Conservation (phyloP, 2,888 invertebrate species). For the Platypus cylindrus region DNA sequence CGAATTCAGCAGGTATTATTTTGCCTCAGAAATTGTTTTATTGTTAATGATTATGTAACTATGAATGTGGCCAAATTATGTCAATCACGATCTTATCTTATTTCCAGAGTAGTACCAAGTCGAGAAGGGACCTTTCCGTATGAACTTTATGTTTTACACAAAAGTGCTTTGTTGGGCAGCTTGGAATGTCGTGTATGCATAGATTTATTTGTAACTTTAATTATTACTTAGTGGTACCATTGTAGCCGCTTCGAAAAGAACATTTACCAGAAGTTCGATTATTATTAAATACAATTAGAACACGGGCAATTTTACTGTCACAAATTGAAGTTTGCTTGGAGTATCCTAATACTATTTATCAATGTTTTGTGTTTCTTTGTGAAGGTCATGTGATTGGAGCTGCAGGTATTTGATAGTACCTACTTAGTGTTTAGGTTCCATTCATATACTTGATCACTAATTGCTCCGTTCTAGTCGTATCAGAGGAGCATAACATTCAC, state of each 20-base stretch:
- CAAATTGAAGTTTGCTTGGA: constrained; percentile 19
- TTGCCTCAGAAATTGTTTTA: no score
- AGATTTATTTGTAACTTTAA: neutral
- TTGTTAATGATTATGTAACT: no score
- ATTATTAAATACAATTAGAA: constrained; percentile 19
- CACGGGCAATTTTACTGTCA: constrained; percentile 16
- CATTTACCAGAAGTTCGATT: constrained; percentile 18
- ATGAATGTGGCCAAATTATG: no score
- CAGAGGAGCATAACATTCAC: constrained; percentile 28
- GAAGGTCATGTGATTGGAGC: constrained; percentile 24
- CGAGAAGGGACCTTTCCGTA: constrained; percentile 32
- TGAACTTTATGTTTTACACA: constrained; percentile 36
- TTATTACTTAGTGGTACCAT: no score
- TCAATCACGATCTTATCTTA: no score
- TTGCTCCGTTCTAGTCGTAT: constrained; percentile 20
- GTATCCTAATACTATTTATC: constrained; percentile 13
- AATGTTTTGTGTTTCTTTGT: constrained; percentile 22
- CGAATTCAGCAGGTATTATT: constrained; percentile 6
- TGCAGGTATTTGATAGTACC: constrained; percentile 18
- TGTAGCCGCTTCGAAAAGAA: constrained; percentile 18
- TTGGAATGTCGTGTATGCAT: constrained; percentile 10
- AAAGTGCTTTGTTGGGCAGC: constrained; percentile 22
- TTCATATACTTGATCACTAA: no score
- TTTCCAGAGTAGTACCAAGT: constrained; percentile 27
- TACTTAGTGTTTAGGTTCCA: no score